Percentiles rank a stretch among this genome's conserved stretches.
Conservation (phyloP, 2,113 vertebrate species). For the Abramis brama region DNA sequence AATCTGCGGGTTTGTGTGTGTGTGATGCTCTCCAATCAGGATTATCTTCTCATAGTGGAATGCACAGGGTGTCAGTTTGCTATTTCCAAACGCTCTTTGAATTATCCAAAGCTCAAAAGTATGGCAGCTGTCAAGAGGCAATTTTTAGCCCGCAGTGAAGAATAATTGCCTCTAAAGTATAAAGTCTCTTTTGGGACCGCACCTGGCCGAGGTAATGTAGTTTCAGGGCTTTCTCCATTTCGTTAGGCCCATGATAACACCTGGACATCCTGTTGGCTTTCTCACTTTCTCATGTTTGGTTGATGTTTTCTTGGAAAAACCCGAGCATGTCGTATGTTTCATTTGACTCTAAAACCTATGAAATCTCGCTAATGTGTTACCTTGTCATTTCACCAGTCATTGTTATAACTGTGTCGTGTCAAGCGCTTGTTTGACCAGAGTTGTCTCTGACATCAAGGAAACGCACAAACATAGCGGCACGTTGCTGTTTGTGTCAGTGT, state of each 20-base stretch:
- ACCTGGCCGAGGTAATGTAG: constrained; percentile 19
- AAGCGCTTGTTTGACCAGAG: constrained; percentile 6
- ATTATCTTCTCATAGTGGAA: constrained; percentile 71
- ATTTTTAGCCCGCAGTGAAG: constrained; percentile 28
- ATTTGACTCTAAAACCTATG: neutral
- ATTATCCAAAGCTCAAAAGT: constrained; percentile 50
- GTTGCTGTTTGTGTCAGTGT: constrained; percentile 53
- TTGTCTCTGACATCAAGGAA: constrained; percentile 19
- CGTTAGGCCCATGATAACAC: constrained; percentile 8
- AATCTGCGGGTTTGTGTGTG: constrained; percentile 52
- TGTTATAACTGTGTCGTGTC: constrained; percentile 7
- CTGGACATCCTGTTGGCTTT: constrained; percentile 11
- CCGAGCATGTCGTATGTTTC: neutral
- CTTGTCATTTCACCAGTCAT: neutral
- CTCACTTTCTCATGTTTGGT: constrained; percentile 4
- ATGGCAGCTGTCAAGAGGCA: constrained; percentile 34
- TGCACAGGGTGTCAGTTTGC: constrained; percentile 63
- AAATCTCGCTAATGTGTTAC: neutral
- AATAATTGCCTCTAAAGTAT: constrained; percentile 24
- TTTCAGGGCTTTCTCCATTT: constrained; percentile 33
- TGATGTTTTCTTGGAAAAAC: neutral
- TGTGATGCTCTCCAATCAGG: constrained; percentile 63
- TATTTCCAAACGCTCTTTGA: constrained; percentile 36
- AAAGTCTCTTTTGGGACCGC: neutral
- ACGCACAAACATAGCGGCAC: constrained; percentile 46